Evolutionary conservation across 2,888 invertebrate genomes (phyloP), one percentile per base, ranked within the genome.

Genomic region (Dasysyrphus tricinctus): DNA sequence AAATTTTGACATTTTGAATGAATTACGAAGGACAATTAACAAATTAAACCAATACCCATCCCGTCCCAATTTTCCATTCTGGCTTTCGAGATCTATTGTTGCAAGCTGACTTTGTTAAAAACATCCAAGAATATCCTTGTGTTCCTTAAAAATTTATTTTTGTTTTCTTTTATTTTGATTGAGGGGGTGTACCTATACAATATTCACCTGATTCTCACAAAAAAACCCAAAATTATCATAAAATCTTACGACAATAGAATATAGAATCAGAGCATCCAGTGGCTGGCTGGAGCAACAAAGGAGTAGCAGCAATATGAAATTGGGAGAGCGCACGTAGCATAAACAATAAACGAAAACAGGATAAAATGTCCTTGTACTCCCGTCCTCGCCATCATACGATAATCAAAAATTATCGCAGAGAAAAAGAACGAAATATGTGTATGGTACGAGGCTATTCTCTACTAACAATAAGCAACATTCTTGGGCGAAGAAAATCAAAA

Each of bases 331-430:
- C 49, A 67, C 42, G 12, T 69, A 59, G 37, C 34, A 67, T 49
- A 77, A 65, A 67, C 56, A 81, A 77, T 57, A 51, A 47, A 77
- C 34, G 56, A 51, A 69, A 80, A 73, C 79, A 39, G 59, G 49
- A 67, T 47, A 42, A 57, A 51, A 56, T 56, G 77, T 72, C 81
- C 81, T 72, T 65, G 56, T 63, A 32, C 51, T 59, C 77, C 49
- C 73, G 8, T 65, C 65, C 37, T 37, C 29, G 12, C 39, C 72
- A 44, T 59, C 51, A 42, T 54, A 57, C 72, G 42, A 76, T 24
- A 69, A 81, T 81, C 57, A 77, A 67, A 78, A 78, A 59, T 82
- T 59, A 82, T 78, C 59, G 61, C 59, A 67, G 57, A 82, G 73
- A 59, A 67, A 34, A 37, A 39, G 49, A 73, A 56, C 34, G 11